Conservation (phyloP, 2,888 invertebrate genomes). For the Andrena bicolor region DNA sequence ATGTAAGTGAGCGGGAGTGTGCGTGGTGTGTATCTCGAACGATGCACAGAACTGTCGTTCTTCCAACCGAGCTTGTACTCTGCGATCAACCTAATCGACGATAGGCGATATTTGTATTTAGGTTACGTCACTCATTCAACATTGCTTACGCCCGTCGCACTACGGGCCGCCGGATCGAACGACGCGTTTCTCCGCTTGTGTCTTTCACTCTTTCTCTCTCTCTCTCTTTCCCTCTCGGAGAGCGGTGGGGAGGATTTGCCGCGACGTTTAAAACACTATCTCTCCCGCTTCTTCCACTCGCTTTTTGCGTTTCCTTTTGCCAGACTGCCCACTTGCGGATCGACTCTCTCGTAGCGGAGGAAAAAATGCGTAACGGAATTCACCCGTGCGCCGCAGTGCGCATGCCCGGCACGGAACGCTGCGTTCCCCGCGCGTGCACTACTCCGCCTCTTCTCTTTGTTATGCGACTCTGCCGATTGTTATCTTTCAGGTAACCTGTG, state of each 20-base stretch:
- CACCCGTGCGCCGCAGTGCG: slow-evolving; percentile 60
- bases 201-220: not conserved
- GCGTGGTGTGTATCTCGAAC: slow-evolving; percentile 1
- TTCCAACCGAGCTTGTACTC: not conserved
- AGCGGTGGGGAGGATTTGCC: slow-evolving; percentile 51
- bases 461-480: slow-evolving; percentile 1
- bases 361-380: slow-evolving; percentile 68
- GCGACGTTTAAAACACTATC: slow-evolving; percentile 63
- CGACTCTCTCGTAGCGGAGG: slow-evolving; percentile 43
- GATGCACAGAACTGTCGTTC: slow-evolving; percentile 16
- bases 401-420: slow-evolving; percentile 61
- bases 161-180: slow-evolving; percentile 63
- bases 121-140: slow-evolving; percentile 79
- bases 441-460: slow-evolving; percentile 33
- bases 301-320: slow-evolving; percentile 54
- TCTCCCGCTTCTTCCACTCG: slow-evolving; percentile 45
- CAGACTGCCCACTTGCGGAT: slow-evolving; percentile 55
- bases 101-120: slow-evolving; percentile 77
- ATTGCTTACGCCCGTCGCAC: slow-evolving; percentile 62
- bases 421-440: slow-evolving; percentile 28
- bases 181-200: slow-evolving; percentile 60
- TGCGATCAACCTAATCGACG: slow-evolving; percentile 59
- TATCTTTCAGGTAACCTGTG: not conserved
- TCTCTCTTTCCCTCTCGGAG: not conserved
- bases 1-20: not conserved